Evolutionary conservation across 2,797 vertebrate genomes (phyloP), one percentile per base, ranked within the genome.

Genomic region (Ficedula albicollis): DNA sequence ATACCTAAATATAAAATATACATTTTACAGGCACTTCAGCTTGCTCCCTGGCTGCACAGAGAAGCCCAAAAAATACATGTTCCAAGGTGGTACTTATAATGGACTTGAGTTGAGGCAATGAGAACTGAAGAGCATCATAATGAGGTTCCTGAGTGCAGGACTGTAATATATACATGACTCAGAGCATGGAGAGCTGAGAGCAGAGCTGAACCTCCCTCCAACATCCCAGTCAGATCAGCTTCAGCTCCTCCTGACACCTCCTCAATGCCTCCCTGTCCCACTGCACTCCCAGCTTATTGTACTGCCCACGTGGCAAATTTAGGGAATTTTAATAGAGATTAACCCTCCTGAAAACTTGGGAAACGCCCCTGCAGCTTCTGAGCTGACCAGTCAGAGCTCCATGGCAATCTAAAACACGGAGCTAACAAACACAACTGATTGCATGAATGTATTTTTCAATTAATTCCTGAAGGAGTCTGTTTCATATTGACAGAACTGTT

Each of bases 1-100:
- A 94, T 3, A 83, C 88, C 97, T 97, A 97, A 98, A 97, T 97
- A 98, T 98, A 97, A 98, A 98, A 98, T 98, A 98, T 98, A 98
- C 97, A 98, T 98, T 98, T 98, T 96, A 98, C 96, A 98, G 98
- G 93, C 90, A 96, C 95, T 93, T 95, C 96, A 72, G 91, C 94
- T 97, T 83, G 69, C 96, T 97, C 83, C 89, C 96, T 75, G 91
- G 95, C 96, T 97, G 95, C 96, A 97, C 91, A 95, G 77, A 94
- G 95, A 95, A 97, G 84, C 94, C 97, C 96, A 87, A 96, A 97
- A 97, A 97, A 92, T 55, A 77, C 77, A 56, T 54, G 77, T 93
- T 97, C 96, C 96, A 95, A 89, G 2, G 86, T 93, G 96, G 92
- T 97, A 87, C 52, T 97, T 94, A 66, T 97, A 92, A 96, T 93